Evolutionary conservation across 2,113 vertebrate species (phyloP), one percentile per base, ranked within the genome.

Genomic region (Amblyopsis rosae): DNA sequence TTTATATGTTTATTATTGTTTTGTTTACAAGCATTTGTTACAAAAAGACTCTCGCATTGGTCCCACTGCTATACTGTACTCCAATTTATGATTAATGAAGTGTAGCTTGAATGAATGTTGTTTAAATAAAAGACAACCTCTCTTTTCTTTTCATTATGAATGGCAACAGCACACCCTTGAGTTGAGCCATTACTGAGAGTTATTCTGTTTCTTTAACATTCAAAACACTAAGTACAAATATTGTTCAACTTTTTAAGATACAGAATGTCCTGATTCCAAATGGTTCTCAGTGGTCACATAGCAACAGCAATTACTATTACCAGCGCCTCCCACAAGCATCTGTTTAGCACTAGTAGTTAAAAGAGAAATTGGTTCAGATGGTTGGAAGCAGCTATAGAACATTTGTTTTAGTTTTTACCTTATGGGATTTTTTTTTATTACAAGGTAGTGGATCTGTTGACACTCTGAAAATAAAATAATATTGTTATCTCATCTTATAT

Each of bases 401-500:
- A 64, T 26, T 26, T 26, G 26, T 26, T 26, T 26, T 26, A 49
- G 35, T 41, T 41, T 41, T 41, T 41, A 41, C 35, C 35, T 41
- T 41, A 41, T 41, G 5, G 35, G 26, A 26, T 26, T 26, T 26
- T 26, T 26, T 26, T 26, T 26, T 26, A 26, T 26, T 26, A 26
- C 3, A 26, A 26, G 26, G 26, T 26, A 26, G 26, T 26, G 26
- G 35, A 41, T 41, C 35, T 41, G 35, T 41, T 41, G 35, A 41
- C 35, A 41, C 7, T 41, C 35, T 41, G 35, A 41, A 41, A 41
- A 8, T 41, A 41, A 41, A 41, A 41, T 41, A 41, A 41, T 41
- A 5, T 8, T 41, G 35, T 41, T 41, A 41, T 41, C 35, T 79
- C 67, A 59, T 55, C 73, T 75, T 73, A 82, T 88, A 79, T 81